Conservation (phyloP, 2,113 vertebrate species). For the Phaethornis superciliosus region DNA sequence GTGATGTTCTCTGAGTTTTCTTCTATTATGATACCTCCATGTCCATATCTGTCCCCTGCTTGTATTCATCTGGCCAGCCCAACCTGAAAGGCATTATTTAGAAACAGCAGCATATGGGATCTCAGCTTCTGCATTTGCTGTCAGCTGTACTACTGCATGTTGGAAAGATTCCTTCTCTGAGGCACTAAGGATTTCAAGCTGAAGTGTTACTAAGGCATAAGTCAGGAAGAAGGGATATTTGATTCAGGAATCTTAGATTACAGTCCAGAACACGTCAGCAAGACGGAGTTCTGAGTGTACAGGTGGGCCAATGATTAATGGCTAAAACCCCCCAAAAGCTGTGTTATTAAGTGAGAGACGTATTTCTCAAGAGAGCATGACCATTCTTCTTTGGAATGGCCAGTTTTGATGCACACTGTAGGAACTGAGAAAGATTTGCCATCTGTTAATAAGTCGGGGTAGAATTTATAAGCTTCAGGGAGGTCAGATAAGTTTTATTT, state of each 20-base stretch:
- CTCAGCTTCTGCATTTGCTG: background rate
- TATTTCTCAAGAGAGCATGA: background rate
- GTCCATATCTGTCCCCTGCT: background rate
- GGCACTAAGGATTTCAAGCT: background rate
- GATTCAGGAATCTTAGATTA: background rate
- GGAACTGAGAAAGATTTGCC: background rate
- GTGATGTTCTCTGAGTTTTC: background rate
- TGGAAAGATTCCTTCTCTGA: background rate
- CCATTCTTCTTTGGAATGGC: background rate
- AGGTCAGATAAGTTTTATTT: background rate
- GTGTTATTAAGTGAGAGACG: background rate
- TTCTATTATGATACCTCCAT: background rate
- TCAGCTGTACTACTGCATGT: background rate
- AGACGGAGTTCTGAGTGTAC: background rate
- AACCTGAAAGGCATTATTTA: background rate
- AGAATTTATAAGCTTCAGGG: background rate
- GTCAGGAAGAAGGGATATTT: background rate
- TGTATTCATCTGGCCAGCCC: background rate
- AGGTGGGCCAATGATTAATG: background rate
- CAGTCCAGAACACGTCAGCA: background rate
- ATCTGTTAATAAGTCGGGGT: background rate
- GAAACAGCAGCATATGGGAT: background rate
- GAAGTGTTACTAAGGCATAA: background rate
- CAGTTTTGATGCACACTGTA: background rate
- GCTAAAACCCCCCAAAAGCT: background rate